These are phyloP conservation scores for Ciona savignyi DNA, from an alignment of 23 tunicate genomes.

Conservation along the genomic window DNA sequence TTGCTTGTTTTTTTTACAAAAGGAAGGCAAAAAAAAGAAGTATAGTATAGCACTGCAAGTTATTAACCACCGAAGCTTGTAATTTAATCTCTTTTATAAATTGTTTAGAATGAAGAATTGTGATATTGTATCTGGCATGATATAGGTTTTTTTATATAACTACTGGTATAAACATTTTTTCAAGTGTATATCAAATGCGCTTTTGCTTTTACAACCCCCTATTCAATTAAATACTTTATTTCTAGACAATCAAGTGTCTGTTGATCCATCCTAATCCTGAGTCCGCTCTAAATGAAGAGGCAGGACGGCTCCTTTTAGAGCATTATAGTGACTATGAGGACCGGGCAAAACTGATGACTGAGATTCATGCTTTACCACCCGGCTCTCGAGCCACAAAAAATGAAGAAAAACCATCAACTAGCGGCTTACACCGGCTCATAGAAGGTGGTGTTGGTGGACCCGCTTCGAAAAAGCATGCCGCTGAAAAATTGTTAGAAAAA, in stretches of 20 bases:
- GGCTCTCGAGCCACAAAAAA: background rate
- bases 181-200: too few relatives aligned
- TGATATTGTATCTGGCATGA: too few relatives aligned
- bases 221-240: too few relatives aligned
- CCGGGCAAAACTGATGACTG: slow-evolving; percentile 85
- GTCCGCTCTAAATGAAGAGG: slow-evolving; percentile 96
- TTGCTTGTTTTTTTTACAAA: too few relatives aligned
- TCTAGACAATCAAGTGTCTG: slow-evolving; percentile 83
- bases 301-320: slow-evolving; percentile 74
- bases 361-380: slow-evolving; percentile 75
- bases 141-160: too few relatives aligned
- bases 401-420: slow-evolving; percentile 73
- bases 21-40: too few relatives aligned
- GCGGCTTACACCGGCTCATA: slow-evolving; percentile 29
- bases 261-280: slow-evolving; percentile 96
- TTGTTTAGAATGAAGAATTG: background rate
- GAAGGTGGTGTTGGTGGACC: slow-evolving; percentile 33
- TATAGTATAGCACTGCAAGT: too few relatives aligned
- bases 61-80: too few relatives aligned
- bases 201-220: too few relatives aligned
- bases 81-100: too few relatives aligned
- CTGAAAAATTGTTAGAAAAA: slow-evolving; percentile 75
- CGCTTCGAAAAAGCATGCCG: slow-evolving; percentile 73
- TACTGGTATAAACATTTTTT: too few relatives aligned
- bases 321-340: slow-evolving; percentile 73